A percentile compares a stretch with the other conserved stretches of the same genome.
Evolutionary conservation across 1,140 invertebrate species (phyloP).

Genomic region (Matsumurasca onukii): DNA sequence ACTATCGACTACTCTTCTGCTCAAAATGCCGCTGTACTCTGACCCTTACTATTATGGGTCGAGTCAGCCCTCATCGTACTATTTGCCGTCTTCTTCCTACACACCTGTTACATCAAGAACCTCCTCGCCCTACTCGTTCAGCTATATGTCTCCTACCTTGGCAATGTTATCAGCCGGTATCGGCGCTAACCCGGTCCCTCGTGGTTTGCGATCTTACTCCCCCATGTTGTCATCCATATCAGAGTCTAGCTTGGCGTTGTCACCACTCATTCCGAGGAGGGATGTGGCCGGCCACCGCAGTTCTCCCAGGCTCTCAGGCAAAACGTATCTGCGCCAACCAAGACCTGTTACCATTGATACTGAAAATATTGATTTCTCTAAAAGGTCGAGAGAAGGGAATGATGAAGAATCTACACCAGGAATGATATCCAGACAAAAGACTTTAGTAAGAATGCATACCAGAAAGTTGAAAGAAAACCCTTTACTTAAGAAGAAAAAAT

Average conservation of each 20-base stretch:
- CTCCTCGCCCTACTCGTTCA: constrained; percentile 17
- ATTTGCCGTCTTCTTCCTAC: constrained; percentile 24
- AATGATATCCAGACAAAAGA: constrained; percentile 65
- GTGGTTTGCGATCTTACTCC: constrained; percentile 23
- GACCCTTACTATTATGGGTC: constrained; percentile 32
- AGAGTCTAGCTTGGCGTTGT: constrained; percentile 58
- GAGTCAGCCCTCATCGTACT: constrained; percentile 34
- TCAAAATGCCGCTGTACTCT: constrained; percentile 36
- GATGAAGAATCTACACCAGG: constrained; percentile 58
- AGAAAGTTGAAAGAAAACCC: constrained; percentile 40
- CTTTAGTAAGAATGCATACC: constrained; percentile 69
- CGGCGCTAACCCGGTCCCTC: constrained; percentile 14
- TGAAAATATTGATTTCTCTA: constrained; percentile 73
- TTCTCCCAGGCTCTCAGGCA: constrained; percentile 24
- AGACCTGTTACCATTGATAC: constrained; percentile 71
- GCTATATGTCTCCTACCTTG: constrained; percentile 27
- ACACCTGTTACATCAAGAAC: background rate
- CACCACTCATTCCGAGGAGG: constrained; percentile 14
- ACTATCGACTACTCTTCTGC: too few relatives aligned
- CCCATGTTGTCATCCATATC: constrained; percentile 44
- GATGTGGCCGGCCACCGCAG: constrained; percentile 21
- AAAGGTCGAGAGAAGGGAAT: constrained; percentile 10
- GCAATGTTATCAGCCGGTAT: constrained; percentile 26
- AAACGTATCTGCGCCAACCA: constrained; percentile 48
- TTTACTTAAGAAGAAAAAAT: constrained; percentile 53